Conservation (phyloP, 2,113 vertebrate genomes). For the Hystrix cristata region DNA sequence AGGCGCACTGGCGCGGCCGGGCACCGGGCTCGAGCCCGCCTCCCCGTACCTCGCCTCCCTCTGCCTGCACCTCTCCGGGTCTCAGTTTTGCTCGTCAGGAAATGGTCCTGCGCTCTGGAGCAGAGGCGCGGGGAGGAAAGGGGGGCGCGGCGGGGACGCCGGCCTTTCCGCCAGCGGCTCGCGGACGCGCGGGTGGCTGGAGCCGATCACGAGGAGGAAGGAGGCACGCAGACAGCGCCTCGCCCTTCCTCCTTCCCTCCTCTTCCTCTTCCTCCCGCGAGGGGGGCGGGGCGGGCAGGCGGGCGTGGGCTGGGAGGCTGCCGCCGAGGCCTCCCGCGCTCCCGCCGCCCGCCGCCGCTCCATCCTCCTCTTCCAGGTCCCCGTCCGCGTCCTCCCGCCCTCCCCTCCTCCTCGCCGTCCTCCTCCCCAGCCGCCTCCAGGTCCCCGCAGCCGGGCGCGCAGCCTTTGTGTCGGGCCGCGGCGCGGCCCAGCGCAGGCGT, state of each 20-base stretch:
- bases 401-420: not conserved
- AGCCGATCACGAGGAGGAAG: not conserved
- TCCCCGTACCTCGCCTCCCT: not conserved
- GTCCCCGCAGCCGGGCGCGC: conserved; percentile 59
- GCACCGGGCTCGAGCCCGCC: not conserved
- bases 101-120: no score
- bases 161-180: not conserved
- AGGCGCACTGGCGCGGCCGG: no score
- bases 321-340: not conserved
- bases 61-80: not conserved
- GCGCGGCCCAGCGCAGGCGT: conserved; percentile 66
- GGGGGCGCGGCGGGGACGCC: not conserved
- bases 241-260: not conserved
- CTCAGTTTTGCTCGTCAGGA: not conserved
- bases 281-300: conserved; percentile 1
- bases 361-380: not conserved
- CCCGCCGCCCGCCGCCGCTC: not conserved
- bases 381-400: not conserved
- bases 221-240: not conserved
- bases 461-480: conserved; percentile 66
- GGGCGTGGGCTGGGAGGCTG: not conserved
- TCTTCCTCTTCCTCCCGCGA: not conserved
- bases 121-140: not conserved
- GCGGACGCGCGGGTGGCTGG: not conserved
- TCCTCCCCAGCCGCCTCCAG: not conserved